Evolutionary conservation across 2,113 vertebrate genomes (phyloP).

Genomic region (Lampris incognitus): DNA sequence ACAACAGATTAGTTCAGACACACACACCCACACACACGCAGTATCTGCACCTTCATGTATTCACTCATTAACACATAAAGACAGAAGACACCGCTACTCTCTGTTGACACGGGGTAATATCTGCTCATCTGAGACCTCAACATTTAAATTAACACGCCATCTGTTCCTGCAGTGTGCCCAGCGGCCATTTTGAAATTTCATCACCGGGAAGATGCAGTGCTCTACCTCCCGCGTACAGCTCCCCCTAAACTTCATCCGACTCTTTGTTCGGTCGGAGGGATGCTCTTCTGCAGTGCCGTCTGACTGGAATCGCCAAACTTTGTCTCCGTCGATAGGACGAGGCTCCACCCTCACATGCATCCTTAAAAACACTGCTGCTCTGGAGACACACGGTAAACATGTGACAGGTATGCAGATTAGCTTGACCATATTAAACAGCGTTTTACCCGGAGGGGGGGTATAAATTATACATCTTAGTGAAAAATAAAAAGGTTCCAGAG

Average conservation of each 20-base stretch:
- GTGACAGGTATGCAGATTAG: no score
- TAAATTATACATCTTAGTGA: not conserved
- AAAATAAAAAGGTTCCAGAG: not conserved
- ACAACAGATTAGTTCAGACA: slow-evolving; percentile 18
- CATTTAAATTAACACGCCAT: slow-evolving; percentile 72
- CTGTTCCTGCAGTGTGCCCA: slow-evolving; percentile 64
- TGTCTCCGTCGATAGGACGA: not conserved
- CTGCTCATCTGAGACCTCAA: slow-evolving; percentile 63
- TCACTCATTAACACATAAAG: slow-evolving; percentile 43
- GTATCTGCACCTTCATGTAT: slow-evolving; percentile 19
- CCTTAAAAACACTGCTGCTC: not conserved
- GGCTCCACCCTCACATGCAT: slow-evolving; percentile 1
- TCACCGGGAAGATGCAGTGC: slow-evolving; percentile 28
- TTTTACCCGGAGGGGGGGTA: no score
- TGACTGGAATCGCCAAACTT: no score
- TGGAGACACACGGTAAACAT: no score
- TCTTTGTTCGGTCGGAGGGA: not conserved
- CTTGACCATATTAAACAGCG: no score
- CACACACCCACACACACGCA: slow-evolving; percentile 5
- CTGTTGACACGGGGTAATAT: slow-evolving; percentile 60
- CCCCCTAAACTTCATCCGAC: slow-evolving; percentile 19
- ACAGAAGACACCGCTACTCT: slow-evolving; percentile 33
- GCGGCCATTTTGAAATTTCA: slow-evolving; percentile 55
- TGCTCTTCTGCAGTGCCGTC: no score
- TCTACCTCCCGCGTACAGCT: slow-evolving; percentile 8